A percentile compares a stretch with the other conserved stretches of the same genome.
Evolutionary conservation across 53 echinoderm and acorn worm genomes (phyloP).

Genomic region (Apostichopus leukothele): DNA sequence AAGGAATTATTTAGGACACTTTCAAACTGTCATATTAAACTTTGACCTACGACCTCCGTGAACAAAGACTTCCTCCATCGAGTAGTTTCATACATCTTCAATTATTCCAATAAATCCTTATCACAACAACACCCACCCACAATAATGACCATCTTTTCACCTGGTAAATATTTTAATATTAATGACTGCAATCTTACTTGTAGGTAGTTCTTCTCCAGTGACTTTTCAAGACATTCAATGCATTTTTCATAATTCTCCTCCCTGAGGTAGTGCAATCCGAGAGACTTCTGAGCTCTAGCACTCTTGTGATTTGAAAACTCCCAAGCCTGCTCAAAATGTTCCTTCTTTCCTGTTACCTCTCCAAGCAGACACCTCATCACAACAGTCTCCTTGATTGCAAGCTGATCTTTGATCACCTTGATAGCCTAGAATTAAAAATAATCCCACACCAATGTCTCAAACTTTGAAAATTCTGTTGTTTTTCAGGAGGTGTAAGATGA

Average conservation of each 20-base stretch:
- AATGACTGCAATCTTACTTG: constrained; percentile 55
- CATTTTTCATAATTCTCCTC: constrained; percentile 78
- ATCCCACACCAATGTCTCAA: no score
- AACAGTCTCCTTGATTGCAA: constrained; percentile 79
- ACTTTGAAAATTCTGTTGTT: no score
- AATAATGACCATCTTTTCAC: no score
- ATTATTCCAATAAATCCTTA: no score
- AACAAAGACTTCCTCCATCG: no score
- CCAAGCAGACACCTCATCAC: constrained; percentile 90
- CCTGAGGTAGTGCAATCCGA: constrained; percentile 73
- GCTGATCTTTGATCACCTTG: constrained; percentile 73
- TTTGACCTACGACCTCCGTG: no score
- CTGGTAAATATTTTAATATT: no score
- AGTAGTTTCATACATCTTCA: no score
- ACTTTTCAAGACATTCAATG: constrained; percentile 84
- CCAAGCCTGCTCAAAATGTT: constrained; percentile 93
- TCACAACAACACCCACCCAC: no score
- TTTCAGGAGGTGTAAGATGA: no score
- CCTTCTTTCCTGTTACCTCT: constrained; percentile 79
- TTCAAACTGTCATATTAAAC: no score
- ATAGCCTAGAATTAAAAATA: constrained; percentile 57
- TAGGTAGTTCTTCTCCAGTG: constrained; percentile 76
- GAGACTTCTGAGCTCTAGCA: constrained; percentile 79
- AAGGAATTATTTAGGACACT: no score
- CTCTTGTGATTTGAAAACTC: constrained; percentile 83